phyloP scores from a whole-genome alignment of 2,888 invertebrate genomes.

The Drosophila robusta region DNA sequence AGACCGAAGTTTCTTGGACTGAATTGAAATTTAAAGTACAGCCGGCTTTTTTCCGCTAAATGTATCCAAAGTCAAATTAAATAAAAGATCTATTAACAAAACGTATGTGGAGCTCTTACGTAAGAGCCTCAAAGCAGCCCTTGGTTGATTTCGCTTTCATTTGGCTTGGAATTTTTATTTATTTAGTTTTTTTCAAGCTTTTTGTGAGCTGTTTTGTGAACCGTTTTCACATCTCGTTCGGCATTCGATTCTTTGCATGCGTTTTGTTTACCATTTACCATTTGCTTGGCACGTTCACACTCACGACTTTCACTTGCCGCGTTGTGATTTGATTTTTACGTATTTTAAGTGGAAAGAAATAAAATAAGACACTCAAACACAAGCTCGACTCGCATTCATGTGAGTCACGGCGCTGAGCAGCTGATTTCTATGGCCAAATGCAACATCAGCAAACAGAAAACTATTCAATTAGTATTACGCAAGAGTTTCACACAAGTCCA shows the following conservation, averaged over 20 bases:
- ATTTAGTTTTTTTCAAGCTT: not conserved
- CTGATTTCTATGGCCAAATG: slow-evolving; percentile 54
- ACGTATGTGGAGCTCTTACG: slow-evolving; percentile 33
- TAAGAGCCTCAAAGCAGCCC: slow-evolving; percentile 42
- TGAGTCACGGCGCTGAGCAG: slow-evolving; percentile 60
- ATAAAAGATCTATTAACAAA: slow-evolving; percentile 3
- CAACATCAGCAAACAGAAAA: slow-evolving; percentile 26
- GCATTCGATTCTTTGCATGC: slow-evolving; percentile 71
- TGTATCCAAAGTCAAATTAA: slow-evolving; percentile 4
- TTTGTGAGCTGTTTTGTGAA: slow-evolving; percentile 36
- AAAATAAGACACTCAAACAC: slow-evolving; percentile 23
- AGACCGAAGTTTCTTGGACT: too few relatives aligned
- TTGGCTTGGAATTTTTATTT: slow-evolving; percentile 8
- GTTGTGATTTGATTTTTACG: slow-evolving; percentile 74
- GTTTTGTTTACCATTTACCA: slow-evolving; percentile 67
- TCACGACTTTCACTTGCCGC: slow-evolving; percentile 71
- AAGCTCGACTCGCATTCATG: slow-evolving; percentile 46
- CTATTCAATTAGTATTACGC: slow-evolving; percentile 30
- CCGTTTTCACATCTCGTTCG: slow-evolving; percentile 63
- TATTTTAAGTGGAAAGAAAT: slow-evolving; percentile 44
- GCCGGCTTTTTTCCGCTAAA: not conserved
- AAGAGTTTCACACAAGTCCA: slow-evolving; percentile 10
- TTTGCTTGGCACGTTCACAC: slow-evolving; percentile 62
- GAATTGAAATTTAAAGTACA: too few relatives aligned
- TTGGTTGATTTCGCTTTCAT: slow-evolving; percentile 50